phyloP scores from a whole-genome alignment of 2,888 invertebrate genomes.

The Cenopis cana region DNA sequence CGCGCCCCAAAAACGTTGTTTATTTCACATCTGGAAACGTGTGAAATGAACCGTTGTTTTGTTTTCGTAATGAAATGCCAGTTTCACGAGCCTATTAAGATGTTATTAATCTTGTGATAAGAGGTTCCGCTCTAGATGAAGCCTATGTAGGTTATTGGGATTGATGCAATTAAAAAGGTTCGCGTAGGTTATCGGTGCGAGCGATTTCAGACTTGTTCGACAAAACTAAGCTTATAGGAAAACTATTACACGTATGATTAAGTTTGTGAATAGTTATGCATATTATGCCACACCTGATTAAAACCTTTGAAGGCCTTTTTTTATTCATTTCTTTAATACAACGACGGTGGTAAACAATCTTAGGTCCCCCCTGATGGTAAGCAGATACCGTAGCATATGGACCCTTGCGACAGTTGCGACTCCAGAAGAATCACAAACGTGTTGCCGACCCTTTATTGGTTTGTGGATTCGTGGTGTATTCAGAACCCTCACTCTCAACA shows the following conservation, averaged over 20 bases:
- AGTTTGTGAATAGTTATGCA: too few relatives aligned
- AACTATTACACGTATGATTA: background rate
- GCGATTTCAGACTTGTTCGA: constrained; percentile 47
- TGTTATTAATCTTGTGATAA: constrained; percentile 68
- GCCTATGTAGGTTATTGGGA: constrained; percentile 67
- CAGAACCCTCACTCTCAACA: too few relatives aligned
- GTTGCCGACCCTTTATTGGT: too few relatives aligned
- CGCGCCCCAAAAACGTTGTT: constrained; percentile 27
- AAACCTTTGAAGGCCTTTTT: too few relatives aligned
- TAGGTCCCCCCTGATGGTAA: too few relatives aligned
- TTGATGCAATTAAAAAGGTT: constrained; percentile 59
- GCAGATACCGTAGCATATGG: too few relatives aligned
- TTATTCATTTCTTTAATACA: too few relatives aligned
- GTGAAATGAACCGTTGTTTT: constrained; percentile 28
- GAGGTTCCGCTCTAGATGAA: constrained; percentile 73
- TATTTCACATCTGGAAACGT: constrained; percentile 23
- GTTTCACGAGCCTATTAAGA: constrained; percentile 30
- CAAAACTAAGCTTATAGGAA: background rate
- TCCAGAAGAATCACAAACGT: too few relatives aligned
- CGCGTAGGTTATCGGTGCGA: constrained; percentile 47
- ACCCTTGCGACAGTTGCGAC: too few relatives aligned
- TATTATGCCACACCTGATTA: too few relatives aligned
- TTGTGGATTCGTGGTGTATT: too few relatives aligned
- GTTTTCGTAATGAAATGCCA: constrained; percentile 31
- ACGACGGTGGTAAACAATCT: too few relatives aligned